Evolutionary conservation across 2,113 vertebrate genomes (phyloP).

Genomic region (Dunckerocampus dactyliophorus): DNA sequence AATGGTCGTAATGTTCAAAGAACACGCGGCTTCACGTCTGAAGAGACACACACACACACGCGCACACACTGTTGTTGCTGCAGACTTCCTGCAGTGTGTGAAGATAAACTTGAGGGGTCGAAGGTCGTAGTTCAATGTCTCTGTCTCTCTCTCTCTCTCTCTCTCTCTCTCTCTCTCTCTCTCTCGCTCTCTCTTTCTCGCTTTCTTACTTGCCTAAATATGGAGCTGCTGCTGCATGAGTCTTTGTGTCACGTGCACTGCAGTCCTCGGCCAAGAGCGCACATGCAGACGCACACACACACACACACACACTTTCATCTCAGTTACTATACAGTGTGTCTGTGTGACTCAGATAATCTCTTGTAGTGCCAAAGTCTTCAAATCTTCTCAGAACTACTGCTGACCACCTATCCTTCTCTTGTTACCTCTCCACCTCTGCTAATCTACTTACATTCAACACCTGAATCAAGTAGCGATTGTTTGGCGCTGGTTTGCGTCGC

Average conservation of each 20-base stretch:
- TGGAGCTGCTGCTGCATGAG: slow-evolving; percentile 48
- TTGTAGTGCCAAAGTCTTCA: not conserved
- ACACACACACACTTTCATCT: slow-evolving; percentile 3
- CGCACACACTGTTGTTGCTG: slow-evolving; percentile 10
- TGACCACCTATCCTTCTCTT: not conserved
- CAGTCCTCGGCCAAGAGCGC: slow-evolving; percentile 2
- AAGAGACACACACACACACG: slow-evolving; percentile 28
- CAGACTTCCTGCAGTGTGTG: slow-evolving; percentile 39
- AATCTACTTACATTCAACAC: no score
- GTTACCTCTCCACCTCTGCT: not conserved
- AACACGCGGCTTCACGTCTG: slow-evolving; percentile 20
- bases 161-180: slow-evolving; percentile 31
- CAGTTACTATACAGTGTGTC: not conserved
- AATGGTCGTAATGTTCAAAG: slow-evolving; percentile 59
- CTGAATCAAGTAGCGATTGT: no score
- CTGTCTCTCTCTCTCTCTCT: slow-evolving; percentile 35
- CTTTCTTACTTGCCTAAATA: slow-evolving; percentile 46
- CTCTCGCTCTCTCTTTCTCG: slow-evolving; percentile 34
- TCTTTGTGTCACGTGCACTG: slow-evolving; percentile 31
- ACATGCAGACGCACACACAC: slow-evolving; percentile 14
- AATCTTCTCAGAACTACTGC: slow-evolving; percentile 8
- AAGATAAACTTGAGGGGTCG: slow-evolving; percentile 48
- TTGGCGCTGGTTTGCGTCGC: no score
- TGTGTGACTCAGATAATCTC: slow-evolving; percentile 8
- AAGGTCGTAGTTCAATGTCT: slow-evolving; percentile 46